These are phyloP conservation scores for Heliconius hermathena DNA, from an alignment of 1,140 invertebrate species.

Conservation along the genomic window DNA sequence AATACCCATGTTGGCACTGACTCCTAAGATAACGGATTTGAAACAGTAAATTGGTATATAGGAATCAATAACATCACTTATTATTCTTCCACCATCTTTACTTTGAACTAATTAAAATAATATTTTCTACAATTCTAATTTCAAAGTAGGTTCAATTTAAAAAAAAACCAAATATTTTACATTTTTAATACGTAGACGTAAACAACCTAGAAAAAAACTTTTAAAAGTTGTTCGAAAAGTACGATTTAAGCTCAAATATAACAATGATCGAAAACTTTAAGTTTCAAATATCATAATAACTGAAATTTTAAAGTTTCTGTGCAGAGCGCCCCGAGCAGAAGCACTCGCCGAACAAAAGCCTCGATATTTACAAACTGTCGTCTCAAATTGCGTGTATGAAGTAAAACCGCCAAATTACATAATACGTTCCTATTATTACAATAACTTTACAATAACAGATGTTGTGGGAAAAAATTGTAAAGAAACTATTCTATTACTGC, in stretches of 20 bases:
- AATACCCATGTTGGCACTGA: too few relatives aligned
- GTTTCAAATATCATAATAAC: conserved; percentile 2
- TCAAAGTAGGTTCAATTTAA: too few relatives aligned
- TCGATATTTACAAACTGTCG: not conserved
- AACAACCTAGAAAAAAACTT: too few relatives aligned
- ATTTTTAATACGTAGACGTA: too few relatives aligned
- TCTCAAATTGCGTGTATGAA: conserved; percentile 15
- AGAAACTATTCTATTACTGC: not conserved
- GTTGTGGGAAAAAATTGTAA: conserved; percentile 3
- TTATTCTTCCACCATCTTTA: too few relatives aligned
- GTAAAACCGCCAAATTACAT: conserved; percentile 32
- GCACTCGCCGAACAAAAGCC: not conserved
- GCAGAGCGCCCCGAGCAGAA: not conserved
- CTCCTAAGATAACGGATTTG: too few relatives aligned
- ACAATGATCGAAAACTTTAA: not conserved
- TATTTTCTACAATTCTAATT: too few relatives aligned
- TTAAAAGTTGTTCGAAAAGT: not conserved
- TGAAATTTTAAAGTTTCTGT: not conserved
- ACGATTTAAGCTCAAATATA: not conserved
- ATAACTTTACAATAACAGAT: conserved; percentile 22
- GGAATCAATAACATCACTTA: too few relatives aligned
- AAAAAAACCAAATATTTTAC: too few relatives aligned
- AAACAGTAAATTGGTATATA: too few relatives aligned
- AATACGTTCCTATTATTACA: conserved; percentile 12
- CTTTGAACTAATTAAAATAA: too few relatives aligned